Evolutionary conservation across 2,113 vertebrate species (phyloP).

Genomic region (Tetrax tetrax): DNA sequence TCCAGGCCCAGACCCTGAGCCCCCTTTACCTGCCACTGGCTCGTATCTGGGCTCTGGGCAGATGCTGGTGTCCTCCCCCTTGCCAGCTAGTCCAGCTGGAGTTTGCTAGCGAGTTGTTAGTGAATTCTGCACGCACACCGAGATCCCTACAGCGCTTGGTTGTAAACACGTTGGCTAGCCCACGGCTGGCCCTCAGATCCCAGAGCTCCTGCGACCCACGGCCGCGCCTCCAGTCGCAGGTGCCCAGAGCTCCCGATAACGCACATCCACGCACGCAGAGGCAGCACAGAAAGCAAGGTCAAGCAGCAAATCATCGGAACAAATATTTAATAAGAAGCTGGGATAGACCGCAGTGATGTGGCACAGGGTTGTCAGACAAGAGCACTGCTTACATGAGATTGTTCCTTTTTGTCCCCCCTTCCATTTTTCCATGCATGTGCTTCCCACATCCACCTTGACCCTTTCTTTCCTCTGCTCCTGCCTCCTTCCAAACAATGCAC

Average conservation of each 20-base stretch:
- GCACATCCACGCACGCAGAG: background rate
- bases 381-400: background rate
- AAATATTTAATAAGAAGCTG: background rate
- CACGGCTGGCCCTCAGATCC: background rate
- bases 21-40: background rate
- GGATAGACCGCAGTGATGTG: background rate
- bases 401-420: background rate
- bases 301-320: background rate
- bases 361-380: background rate
- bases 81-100: background rate
- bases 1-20: background rate
- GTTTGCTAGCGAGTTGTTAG: background rate
- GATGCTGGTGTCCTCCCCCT: background rate
- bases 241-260: background rate
- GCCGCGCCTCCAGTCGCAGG: background rate
- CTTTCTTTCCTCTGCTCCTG: background rate
- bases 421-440: background rate
- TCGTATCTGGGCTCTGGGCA: background rate
- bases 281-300: background rate
- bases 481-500: background rate
- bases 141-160: background rate
- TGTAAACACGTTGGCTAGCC: background rate
- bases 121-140: fast-evolving
- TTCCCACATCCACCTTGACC: background rate
- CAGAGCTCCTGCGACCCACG: fast-evolving